Percentiles rank a stretch among this genome's conserved stretches.
Evolutionary conservation across 2,888 invertebrate species (phyloP).

Genomic region (Globia sparganii): DNA sequence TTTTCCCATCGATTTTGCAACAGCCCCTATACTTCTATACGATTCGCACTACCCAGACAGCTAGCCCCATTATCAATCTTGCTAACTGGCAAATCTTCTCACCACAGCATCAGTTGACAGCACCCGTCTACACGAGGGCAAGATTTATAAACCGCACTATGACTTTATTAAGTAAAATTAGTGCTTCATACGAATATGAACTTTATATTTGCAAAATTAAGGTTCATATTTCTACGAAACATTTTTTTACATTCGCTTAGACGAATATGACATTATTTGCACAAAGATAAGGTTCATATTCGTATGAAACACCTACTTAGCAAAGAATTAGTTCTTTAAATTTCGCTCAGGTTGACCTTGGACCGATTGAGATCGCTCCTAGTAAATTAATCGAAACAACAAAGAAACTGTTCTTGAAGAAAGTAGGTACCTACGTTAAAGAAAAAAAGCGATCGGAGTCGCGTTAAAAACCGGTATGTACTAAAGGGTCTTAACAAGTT

Average conservation of each 20-base stretch:
- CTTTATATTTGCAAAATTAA: neutral
- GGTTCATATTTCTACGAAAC: neutral
- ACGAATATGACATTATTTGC: neutral
- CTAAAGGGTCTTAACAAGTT: constrained; percentile 25
- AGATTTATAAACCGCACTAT: neutral
- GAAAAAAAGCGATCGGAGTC: constrained; percentile 1
- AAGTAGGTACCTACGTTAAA: neutral
- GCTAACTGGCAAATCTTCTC: neutral
- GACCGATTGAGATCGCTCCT: neutral
- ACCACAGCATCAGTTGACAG: neutral
- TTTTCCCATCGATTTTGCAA: neutral
- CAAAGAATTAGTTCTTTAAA: neutral
- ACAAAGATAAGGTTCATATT: accelerated
- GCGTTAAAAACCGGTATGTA: constrained; percentile 13
- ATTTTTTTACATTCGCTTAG: neutral
- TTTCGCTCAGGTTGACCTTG: neutral
- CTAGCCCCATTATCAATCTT: neutral
- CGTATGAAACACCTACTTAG: neutral
- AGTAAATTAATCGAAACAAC: neutral
- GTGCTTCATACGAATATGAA: neutral
- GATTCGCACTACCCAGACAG: neutral
- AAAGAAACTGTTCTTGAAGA: constrained; percentile 2
- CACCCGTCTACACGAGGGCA: neutral
- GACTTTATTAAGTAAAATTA: neutral
- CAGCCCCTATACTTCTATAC: neutral